Conservation (phyloP, 2,113 vertebrate genomes). For the Chascanopsetta lugubris region DNA sequence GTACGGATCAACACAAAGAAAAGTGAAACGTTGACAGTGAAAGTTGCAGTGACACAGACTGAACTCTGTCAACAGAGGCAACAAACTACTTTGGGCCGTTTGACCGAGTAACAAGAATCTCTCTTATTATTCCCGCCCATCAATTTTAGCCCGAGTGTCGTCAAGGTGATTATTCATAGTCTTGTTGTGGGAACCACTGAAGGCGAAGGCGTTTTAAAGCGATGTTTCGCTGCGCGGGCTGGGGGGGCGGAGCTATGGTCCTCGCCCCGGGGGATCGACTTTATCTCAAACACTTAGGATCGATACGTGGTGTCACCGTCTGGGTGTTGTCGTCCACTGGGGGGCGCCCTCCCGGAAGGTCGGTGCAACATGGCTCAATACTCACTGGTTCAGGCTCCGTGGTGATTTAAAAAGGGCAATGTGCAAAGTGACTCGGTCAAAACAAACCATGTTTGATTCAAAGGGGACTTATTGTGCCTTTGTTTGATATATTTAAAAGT, state of each 20-base stretch:
- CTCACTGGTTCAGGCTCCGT: not conserved
- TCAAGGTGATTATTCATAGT: conserved; percentile 29
- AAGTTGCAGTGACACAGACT: not conserved
- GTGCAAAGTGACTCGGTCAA: not conserved
- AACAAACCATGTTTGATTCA: not conserved
- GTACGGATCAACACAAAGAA: not conserved
- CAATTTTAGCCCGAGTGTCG: not conserved
- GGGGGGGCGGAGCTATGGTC: too few relatives aligned
- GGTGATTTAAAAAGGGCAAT: too few relatives aligned
- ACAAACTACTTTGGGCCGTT: not conserved
- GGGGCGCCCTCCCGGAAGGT: not conserved
- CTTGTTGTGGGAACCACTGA: conserved; percentile 16
- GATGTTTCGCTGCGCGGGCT: too few relatives aligned
- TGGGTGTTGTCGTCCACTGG: not conserved
- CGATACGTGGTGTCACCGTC: not conserved
- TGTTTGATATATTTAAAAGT: too few relatives aligned
- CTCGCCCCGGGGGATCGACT: too few relatives aligned
- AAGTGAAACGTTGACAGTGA: not conserved
- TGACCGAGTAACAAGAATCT: not conserved
- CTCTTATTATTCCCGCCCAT: conserved; percentile 5
- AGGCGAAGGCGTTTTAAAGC: conserved; percentile 15
- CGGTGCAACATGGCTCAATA: not conserved
- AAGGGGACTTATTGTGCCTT: too few relatives aligned
- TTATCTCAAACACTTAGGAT: too few relatives aligned
- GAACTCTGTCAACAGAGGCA: not conserved